Base-by-base conservation (phyloP, 1,140 invertebrate species). In the Neotoxoptera formosana region DNA sequence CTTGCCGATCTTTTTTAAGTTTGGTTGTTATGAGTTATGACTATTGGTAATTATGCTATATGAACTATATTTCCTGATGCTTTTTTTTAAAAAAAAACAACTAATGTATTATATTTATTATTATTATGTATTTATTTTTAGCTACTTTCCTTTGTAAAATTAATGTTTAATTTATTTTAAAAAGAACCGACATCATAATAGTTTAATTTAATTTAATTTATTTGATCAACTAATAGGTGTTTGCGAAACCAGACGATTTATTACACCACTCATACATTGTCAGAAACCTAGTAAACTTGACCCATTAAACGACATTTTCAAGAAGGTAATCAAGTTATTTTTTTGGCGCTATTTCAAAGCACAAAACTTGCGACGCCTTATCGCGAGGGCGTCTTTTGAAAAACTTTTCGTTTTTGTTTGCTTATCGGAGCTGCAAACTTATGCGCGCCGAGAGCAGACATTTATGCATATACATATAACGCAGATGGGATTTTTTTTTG, bases 371-470 rank as follows among this genome's bases (percentile, higher is more conserved):
- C 6, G 4, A 25, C 2, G 53, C 9, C 7, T 51, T 34, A 53
- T 88, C 87, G 48, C 7, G 1, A 86, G 9, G 23, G 36, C 25
- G 45, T 86, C 25, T 86, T 81, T 25, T 21, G 21, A 45, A 84
- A 87, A 88, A 88, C 86, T 51, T 88, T 88, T 88, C n/a, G n/a
- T 21, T n/a, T 48, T 34, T 90, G 14, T 90, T 90, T 51, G 48
- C 51, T 53, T 56, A 56, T 56, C 87, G 23, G 30, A 36, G 48
- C 7, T 48, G 47, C 34, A 51, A 86, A 88, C 48, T 88, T 88
- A n/a, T 48, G 86, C 30, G 14, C 84, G 45, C 21, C 84, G 8
- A 41, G 83, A 51, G 41, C 21, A 34, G 47, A 47, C 23, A 87
- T 53, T 53, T 88, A 88, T 51, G 21, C 51, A 53, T 53, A 11